Evolutionary conservation across 2,113 vertebrate species (phyloP), one percentile per base, ranked within the genome.

Genomic region (Nanorana parkeri): DNA sequence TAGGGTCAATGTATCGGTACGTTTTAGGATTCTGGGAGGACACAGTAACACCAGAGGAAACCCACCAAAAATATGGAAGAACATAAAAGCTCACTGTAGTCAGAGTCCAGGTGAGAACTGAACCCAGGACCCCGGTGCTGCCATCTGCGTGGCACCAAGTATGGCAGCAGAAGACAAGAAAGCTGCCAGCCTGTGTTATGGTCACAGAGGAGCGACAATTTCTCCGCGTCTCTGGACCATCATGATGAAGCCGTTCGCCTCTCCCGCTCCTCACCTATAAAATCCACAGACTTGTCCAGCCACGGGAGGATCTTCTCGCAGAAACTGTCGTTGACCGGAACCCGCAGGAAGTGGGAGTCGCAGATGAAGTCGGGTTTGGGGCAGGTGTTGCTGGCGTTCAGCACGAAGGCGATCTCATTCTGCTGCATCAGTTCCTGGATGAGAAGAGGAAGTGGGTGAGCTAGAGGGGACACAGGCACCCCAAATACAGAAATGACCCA

Each of bases 301-400:
- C 97, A 99, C 0, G 97, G 97, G 80, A 99, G 90, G 87, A 99
- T 99, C 90, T 97, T 99, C 91, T 99, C 97, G 41, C 97, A 97
- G 87, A 99, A 99, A 81, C 96, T 98, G 88, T 99, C 97, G 0
- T 98, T 99, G 84, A 99, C 96, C 2, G 97, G 97, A 41, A 99
- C 96, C 17, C 97, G 87, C 67, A 99, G 92, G 91, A 99, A 99
- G 86, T 97, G 96, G 0, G 96, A 94, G 63, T 99, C 97, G 0
- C 94, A 93, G 88, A 99, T 96, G 87, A 97, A 99, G 90, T 98
- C 97, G 0, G 97, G 97, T 88, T 98, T 97, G 78, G 97, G 97
- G 68, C 97, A 99, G 54, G 96, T 98, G 85, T 95, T 96, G 85
- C 97, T 99, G 89, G 96, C 97, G 0, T 99, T 99, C 47, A 99